These are phyloP conservation scores for Galeruca laticollis DNA, from an alignment of 2,888 invertebrate species.

Conservation along the genomic window DNA sequence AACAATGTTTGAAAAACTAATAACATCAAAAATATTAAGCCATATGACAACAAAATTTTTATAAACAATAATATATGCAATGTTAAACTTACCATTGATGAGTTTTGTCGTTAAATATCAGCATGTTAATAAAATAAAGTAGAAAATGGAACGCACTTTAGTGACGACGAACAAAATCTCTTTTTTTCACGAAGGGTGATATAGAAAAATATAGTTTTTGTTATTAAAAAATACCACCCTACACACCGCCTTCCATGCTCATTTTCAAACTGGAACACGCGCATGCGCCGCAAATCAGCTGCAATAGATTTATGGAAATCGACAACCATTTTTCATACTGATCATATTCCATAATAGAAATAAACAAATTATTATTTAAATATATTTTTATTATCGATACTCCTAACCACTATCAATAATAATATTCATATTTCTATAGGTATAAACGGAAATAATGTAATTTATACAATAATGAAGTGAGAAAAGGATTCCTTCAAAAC, in stretches of 20 bases:
- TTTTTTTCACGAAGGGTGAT: conserved; percentile 35
- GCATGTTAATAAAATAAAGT: conserved; percentile 26
- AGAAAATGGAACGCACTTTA: conserved; percentile 32
- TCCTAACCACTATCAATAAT: no score
- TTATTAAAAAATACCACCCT: conserved; percentile 61
- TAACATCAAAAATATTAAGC: conserved; percentile 24
- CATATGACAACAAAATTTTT: conserved; percentile 41
- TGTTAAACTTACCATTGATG: conserved; percentile 45
- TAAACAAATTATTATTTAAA: not conserved
- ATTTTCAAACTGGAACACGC: conserved; percentile 61
- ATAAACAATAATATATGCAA: conserved; percentile 45
- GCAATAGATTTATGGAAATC: conserved; percentile 40
- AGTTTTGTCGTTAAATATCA: conserved; percentile 30
- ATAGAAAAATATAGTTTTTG: conserved; percentile 50
- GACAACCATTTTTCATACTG: conserved; percentile 18
- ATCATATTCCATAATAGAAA: conserved; percentile 14
- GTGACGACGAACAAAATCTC: conserved; percentile 30
- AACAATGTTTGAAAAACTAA: conserved; percentile 1
- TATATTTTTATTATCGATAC: no score
- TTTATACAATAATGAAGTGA: no score
- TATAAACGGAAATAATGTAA: no score
- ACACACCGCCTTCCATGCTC: conserved; percentile 62
- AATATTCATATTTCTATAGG: no score
- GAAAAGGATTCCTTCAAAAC: no score
- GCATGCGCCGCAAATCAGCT: conserved; percentile 58